Conservation (phyloP, 2,113 vertebrate species). For the Eonycteris spelaea region DNA sequence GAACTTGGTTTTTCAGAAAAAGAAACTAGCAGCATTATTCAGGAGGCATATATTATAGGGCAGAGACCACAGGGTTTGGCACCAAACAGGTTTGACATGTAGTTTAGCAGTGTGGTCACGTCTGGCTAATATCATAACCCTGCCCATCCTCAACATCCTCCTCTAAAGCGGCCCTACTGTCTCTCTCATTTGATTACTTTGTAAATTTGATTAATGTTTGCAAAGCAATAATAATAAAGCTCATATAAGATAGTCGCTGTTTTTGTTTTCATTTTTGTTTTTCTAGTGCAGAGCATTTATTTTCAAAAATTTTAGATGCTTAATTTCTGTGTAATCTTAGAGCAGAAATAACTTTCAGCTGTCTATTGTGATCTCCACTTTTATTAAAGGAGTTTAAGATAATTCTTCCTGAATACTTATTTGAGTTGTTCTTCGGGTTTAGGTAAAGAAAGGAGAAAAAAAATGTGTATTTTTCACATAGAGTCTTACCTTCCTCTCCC, state of each 20-base stretch:
- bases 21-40: not conserved
- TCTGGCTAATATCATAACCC: not conserved
- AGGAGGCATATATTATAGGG: not conserved
- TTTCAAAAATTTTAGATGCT: not conserved
- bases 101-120: not conserved
- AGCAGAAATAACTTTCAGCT: not conserved
- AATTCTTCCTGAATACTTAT: not conserved
- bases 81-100: too few relatives aligned
- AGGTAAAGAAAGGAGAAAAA: not conserved
- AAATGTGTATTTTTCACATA: not conserved
- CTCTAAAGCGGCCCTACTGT: not conserved
- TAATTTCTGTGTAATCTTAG: not conserved
- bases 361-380: not conserved
- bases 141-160: not conserved
- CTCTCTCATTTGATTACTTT: not conserved
- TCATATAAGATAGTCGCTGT: not conserved
- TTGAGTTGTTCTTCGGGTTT: not conserved
- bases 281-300: not conserved
- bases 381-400: not conserved
- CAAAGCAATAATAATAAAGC: not conserved
- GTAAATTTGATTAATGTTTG: not conserved
- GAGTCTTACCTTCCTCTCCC: not conserved
- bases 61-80: not conserved
- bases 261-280: not conserved
- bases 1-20: not conserved